A percentile compares a stretch with the other conserved stretches of the same genome.
phyloP scores from a whole-genome alignment of 1,140 invertebrate genomes.

The Apis mellifera region DNA sequence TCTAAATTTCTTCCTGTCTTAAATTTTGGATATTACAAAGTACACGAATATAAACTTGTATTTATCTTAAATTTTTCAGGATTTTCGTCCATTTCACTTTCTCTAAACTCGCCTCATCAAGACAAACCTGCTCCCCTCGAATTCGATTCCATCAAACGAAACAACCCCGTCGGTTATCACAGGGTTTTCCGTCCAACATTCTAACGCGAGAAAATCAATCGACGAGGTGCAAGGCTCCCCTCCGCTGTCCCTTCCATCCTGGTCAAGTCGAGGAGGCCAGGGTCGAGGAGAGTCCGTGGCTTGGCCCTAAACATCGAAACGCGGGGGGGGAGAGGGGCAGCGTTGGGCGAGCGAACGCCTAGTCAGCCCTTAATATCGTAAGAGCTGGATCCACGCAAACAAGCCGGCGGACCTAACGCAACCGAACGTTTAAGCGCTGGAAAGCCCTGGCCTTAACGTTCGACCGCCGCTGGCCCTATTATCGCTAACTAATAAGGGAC shows the following conservation, averaged over 20 bases:
- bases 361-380: slow-evolving; percentile 80
- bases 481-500: slow-evolving; percentile 80
- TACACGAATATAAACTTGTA: no score
- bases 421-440: slow-evolving; percentile 76
- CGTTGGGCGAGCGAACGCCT: slow-evolving; percentile 70
- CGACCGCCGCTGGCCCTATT: slow-evolving; percentile 74
- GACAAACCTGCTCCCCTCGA: neutral
- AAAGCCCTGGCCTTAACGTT: slow-evolving; percentile 66
- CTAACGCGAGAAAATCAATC: slow-evolving; percentile 77
- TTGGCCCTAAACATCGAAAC: slow-evolving; percentile 53
- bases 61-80: no score
- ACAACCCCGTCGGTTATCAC: slow-evolving; percentile 9
- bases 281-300: slow-evolving; percentile 8
- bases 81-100: no score
- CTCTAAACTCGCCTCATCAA: no score
- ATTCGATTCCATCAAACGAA: slow-evolving; percentile 8
- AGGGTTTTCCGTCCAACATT: neutral
- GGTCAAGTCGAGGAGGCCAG: slow-evolving; percentile 18
- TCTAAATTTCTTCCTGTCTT: no score
- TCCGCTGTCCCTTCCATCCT: slow-evolving; percentile 16
- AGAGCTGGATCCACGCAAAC: slow-evolving; percentile 79
- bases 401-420: slow-evolving; percentile 71
- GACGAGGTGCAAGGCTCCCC: slow-evolving; percentile 50
- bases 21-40: no score
- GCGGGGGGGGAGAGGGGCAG: neutral